Percentiles rank a stretch among this genome's conserved stretches.
phyloP scores from a whole-genome alignment of 2,797 vertebrate species.

The Manis javanica region DNA sequence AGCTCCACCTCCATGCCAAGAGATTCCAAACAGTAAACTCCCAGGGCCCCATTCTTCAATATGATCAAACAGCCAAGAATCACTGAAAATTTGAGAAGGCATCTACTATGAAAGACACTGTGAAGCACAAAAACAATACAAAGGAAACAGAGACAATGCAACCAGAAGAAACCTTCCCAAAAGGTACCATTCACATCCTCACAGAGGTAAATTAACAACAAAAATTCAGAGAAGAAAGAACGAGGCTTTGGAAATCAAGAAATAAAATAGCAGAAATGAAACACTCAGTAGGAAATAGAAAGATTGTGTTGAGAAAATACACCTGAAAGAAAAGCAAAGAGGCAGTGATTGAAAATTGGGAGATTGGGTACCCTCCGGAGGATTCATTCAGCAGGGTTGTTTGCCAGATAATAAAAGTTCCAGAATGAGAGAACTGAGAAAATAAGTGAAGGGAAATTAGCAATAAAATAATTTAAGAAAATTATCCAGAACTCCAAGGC shows the following conservation, averaged over 20 bases:
- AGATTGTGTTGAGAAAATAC: not conserved
- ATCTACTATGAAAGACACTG: not conserved
- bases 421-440: not conserved
- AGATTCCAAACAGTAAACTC: not conserved
- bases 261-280: not conserved
- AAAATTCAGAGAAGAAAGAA: not conserved
- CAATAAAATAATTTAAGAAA: not conserved
- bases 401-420: slow-evolving; percentile 9
- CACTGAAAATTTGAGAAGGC: not conserved
- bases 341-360: not conserved
- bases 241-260: not conserved
- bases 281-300: not conserved
- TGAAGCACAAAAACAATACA: not conserved
- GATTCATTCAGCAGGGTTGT: not conserved
- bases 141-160: not conserved
- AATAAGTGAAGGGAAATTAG: not conserved
- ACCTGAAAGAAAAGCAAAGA: not conserved
- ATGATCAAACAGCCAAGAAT: not conserved
- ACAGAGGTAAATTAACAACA: not conserved
- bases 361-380: not conserved
- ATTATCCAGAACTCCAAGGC: not conserved
- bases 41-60: not conserved
- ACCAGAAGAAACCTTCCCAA: not conserved
- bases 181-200: not conserved
- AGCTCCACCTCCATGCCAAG: not conserved